A percentile compares a stretch with the other conserved stretches of the same genome.
Evolutionary conservation across 2,888 invertebrate species (phyloP).

Genomic region (Neria commutata): DNA sequence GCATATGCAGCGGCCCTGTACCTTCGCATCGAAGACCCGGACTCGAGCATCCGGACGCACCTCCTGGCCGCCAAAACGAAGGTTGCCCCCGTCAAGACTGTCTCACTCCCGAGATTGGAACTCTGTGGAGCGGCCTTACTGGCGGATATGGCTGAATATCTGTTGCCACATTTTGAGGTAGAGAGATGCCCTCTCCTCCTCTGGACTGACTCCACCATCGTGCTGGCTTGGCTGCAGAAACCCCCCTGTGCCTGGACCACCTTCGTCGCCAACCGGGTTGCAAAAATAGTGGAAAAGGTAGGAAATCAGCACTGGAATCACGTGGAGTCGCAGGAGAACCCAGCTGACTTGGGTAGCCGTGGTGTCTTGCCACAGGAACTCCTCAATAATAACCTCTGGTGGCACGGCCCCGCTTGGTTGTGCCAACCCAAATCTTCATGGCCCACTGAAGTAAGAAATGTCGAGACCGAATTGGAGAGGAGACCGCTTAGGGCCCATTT

Average conservation of each 20-base stretch:
- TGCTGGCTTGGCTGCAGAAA: constrained; percentile 12
- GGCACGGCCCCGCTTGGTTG: constrained; percentile 3
- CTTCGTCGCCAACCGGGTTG: constrained; percentile 5
- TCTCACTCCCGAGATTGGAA: constrained; percentile 15
- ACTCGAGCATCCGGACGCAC: background rate
- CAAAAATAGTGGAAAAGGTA: background rate
- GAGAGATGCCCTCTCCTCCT: background rate
- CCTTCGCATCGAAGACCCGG: background rate
- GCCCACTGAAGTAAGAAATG: background rate
- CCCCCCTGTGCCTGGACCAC: constrained; percentile 11
- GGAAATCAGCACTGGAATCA: background rate
- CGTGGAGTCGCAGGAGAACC: background rate
- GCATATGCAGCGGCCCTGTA: constrained; percentile 18
- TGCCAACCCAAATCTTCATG: background rate
- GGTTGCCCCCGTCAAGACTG: constrained; percentile 17
- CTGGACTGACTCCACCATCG: constrained; percentile 9
- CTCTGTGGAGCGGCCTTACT: constrained; percentile 15
- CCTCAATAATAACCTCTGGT: background rate
- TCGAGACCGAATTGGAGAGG: background rate
- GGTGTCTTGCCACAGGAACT: background rate
- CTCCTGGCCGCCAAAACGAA: constrained; percentile 12
- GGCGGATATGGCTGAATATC: constrained; percentile 1
- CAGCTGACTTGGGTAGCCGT: constrained; percentile 2
- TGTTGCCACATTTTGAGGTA: background rate
- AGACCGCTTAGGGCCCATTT: background rate